Conservation (phyloP, 1,140 invertebrate genomes). For the Chironomus tepperi region DNA sequence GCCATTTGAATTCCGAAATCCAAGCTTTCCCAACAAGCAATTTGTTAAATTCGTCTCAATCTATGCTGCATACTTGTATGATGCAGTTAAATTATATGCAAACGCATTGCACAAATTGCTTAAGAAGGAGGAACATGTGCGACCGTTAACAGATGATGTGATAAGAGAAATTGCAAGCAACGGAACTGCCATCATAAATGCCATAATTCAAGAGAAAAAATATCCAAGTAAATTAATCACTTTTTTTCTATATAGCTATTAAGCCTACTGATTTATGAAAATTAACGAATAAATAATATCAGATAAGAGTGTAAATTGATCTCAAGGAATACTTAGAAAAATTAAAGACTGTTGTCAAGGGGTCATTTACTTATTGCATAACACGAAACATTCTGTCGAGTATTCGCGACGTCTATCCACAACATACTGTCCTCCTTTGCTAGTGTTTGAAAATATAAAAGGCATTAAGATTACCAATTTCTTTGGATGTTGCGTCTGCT, state of each 20-base stretch:
- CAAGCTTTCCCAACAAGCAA: constrained; percentile 46
- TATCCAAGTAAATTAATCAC: constrained; percentile 61
- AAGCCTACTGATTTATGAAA: too few species aligned
- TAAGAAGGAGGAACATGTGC: constrained; percentile 42
- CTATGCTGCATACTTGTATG: constrained; percentile 92
- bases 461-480: too few species aligned
- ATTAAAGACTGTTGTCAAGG: too few species aligned
- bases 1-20: constrained; percentile 65
- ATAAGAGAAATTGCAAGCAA: constrained; percentile 65
- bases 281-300: too few species aligned
- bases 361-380: too few species aligned
- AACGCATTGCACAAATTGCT: constrained; percentile 70
- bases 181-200: constrained; percentile 66
- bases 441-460: too few species aligned
- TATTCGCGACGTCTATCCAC: too few species aligned
- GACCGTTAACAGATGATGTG: constrained; percentile 48
- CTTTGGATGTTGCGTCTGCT: too few species aligned
- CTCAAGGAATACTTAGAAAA: background rate
- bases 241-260: too few species aligned
- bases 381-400: too few species aligned
- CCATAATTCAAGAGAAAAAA: constrained; percentile 63
- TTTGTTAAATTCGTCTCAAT: constrained; percentile 75
- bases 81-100: constrained; percentile 89
- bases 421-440: too few species aligned
- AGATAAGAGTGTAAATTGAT: constrained; percentile 9